Evolutionary conservation across 2,113 vertebrate genomes (phyloP), one percentile per base, ranked within the genome.

Genomic region (Albula glossodonta): DNA sequence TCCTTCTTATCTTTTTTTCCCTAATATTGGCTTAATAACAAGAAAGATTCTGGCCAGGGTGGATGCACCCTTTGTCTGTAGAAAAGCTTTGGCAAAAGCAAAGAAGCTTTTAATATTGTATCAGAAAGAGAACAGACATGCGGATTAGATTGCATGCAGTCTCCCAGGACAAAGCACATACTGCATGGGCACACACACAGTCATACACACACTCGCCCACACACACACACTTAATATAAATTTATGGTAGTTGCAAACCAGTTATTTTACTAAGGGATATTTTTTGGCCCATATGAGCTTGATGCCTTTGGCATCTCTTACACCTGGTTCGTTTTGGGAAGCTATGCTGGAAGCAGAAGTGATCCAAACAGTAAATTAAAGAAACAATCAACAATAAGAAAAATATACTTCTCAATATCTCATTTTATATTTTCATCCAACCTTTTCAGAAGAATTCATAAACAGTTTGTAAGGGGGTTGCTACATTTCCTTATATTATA

Each of bases 21-120:
- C 31, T 81, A 51, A 81, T 70, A n/a, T 81, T 22, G 17, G 79
- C 79, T 81, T 81, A 51, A 81, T 51, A 52, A 22, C 22, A 70
- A 70, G 19, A 70, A 19, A 70, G 63, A 70, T 70, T 5, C n/a
- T 70, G 19, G 13, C 17, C 63, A 70, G 63, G 7, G 13, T 8
- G 8, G 63, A 4, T 6, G 2, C n/a, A 3, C 63, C 63, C 17
- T 70, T 70, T 70, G 63, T 70, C 70, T 74, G 60, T 19, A 66
- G 5, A 11, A 74, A 74, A 22, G 60, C 60, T 22, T 66, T 66
- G 17, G 17, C 70, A 74, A 74, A 74, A 31, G 70, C 70, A 74
- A 5, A 70, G 63, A 17, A 70, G 41, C 5, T 80, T 80, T 80
- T 50, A 80, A 31, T 31, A 11, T 48, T 80, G 31, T 51, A 80